Conservation (phyloP, 2,113 vertebrate species). For the Chloropsis cyanopogon region DNA sequence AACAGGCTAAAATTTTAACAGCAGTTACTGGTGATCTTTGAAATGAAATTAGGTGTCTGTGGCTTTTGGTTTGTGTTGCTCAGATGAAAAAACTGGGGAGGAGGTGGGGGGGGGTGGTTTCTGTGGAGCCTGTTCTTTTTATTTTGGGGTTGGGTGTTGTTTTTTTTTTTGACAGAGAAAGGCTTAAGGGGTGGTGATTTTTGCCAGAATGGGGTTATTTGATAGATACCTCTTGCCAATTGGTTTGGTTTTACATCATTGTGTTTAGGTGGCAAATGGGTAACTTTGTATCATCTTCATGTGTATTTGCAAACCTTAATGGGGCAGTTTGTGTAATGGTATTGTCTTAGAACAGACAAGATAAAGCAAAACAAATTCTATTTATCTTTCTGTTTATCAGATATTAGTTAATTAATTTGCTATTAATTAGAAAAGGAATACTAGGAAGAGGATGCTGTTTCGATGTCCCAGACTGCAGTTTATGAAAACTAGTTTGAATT, state of each 20-base stretch:
- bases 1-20: neutral
- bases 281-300: neutral
- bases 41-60: neutral
- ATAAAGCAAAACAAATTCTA: neutral
- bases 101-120: neutral
- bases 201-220: neutral
- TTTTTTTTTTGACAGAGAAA: neutral
- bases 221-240: neutral
- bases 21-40: neutral
- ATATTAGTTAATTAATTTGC: neutral
- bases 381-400: neutral
- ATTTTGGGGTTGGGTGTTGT: neutral
- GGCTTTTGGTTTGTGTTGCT: neutral
- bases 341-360: neutral
- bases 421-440: neutral
- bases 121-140: neutral
- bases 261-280: rapidly evolving
- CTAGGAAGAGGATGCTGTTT: neutral
- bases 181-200: rapidly evolving
- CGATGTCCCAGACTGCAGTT: neutral
- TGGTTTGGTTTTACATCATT: neutral
- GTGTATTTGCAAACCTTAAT: neutral
- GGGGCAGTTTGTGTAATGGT: neutral
- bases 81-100: neutral
- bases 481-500: neutral